phyloP scores from a whole-genome alignment of 2,113 vertebrate species.

The Plecotus auritus region DNA sequence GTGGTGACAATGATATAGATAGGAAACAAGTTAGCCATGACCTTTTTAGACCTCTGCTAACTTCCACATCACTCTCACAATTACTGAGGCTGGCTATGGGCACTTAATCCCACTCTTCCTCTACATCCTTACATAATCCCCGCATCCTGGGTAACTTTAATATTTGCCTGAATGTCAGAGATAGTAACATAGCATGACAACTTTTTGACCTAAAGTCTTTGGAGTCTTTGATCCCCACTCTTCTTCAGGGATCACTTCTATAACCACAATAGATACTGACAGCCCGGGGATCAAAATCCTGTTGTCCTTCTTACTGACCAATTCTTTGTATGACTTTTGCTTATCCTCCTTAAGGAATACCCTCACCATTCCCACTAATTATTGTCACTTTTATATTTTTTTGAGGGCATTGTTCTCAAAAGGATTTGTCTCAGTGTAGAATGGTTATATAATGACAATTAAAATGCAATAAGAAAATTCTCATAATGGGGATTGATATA shows the following conservation, averaged over 20 bases:
- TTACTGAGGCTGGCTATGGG: neutral
- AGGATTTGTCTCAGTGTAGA: neutral
- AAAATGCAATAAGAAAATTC: neutral
- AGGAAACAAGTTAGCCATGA: rapidly evolving
- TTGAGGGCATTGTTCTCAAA: neutral
- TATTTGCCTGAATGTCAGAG: neutral
- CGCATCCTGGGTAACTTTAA: neutral
- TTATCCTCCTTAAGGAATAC: neutral
- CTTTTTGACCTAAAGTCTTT: neutral
- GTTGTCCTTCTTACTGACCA: neutral
- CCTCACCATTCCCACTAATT: neutral
- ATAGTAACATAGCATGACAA: neutral
- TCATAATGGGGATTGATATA: neutral
- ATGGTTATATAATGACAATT: neutral
- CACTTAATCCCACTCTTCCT: neutral
- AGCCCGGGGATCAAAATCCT: neutral
- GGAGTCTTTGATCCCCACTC: neutral
- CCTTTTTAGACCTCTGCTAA: neutral
- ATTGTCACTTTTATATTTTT: constrained; percentile 7
- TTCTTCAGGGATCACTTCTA: neutral
- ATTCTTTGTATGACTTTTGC: neutral
- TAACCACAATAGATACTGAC: neutral
- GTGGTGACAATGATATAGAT: too few relatives aligned
- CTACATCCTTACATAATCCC: neutral
- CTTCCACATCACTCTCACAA: neutral